phyloP scores from a whole-genome alignment of 1,140 invertebrate genomes.

The Caenorhabditis briggsae region DNA sequence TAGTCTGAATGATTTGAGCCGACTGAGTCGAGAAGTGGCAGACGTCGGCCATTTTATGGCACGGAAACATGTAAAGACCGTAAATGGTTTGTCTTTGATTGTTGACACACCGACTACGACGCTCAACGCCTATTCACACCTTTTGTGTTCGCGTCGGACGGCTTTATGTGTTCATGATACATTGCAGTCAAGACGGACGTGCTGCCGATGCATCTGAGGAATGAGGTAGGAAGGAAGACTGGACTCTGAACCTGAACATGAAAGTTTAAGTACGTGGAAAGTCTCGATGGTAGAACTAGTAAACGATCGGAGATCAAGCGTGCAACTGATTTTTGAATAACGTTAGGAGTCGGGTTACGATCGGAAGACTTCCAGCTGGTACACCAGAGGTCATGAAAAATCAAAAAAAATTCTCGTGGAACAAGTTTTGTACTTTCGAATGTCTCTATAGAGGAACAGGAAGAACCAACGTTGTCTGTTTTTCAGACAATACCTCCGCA shows the following conservation, averaged over 20 bases:
- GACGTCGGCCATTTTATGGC: conserved; percentile 21
- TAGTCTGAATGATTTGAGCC: neutral
- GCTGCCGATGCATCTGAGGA: neutral
- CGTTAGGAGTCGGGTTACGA: too few species aligned
- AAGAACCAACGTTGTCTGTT: too few species aligned
- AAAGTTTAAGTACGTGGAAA: neutral
- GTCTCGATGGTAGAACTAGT: neutral
- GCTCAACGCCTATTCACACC: conserved; percentile 14
- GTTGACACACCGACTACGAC: conserved; percentile 42
- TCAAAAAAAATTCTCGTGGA: too few species aligned
- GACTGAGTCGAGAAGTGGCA: conserved; percentile 31
- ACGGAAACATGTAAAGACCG: conserved; percentile 51
- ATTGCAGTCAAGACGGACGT: conserved; percentile 41
- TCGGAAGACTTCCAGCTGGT: too few species aligned
- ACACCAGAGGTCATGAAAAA: too few species aligned
- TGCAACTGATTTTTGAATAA: neutral
- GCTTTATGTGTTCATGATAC: conserved; percentile 46
- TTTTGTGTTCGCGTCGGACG: conserved; percentile 40
- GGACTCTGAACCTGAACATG: conserved; percentile 41
- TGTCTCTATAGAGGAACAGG: too few species aligned
- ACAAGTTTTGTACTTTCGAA: too few species aligned
- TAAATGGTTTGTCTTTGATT: conserved; percentile 41
- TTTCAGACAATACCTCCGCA: too few species aligned
- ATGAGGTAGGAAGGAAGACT: neutral
- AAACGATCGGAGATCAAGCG: conserved; percentile 1